Conservation (phyloP, 2,113 vertebrate species). For the Mormyrus lacerda region DNA sequence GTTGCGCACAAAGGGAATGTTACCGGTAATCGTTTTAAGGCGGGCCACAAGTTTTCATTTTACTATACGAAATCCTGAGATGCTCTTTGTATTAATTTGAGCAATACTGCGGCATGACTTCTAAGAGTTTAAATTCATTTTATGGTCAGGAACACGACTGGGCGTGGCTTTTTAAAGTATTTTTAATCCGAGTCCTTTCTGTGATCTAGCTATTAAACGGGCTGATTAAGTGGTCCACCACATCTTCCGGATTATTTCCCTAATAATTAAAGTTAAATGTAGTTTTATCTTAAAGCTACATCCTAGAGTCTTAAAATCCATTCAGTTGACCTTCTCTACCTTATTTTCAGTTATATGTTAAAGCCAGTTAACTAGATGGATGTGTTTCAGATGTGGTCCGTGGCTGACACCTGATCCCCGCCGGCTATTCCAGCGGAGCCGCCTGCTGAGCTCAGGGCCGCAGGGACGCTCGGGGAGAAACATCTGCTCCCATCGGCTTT, state of each 20-base stretch:
- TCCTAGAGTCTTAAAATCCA: conserved; percentile 54
- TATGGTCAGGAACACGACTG: background rate
- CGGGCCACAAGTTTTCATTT: conserved; percentile 23
- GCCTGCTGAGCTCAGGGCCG: conserved; percentile 55
- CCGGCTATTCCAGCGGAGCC: conserved; percentile 58
- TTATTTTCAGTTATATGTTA: conserved; percentile 13
- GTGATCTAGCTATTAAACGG: conserved; percentile 40
- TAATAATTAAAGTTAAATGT: conserved; percentile 11
- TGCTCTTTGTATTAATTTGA: background rate
- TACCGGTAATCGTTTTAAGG: conserved; percentile 21
- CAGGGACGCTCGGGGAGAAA: conserved; percentile 52
- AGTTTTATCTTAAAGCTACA: background rate
- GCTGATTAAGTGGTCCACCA: conserved; percentile 53
- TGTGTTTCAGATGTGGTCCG: conserved; percentile 55
- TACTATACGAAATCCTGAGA: background rate
- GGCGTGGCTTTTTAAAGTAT: conserved; percentile 14
- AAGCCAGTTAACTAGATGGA: conserved; percentile 19
- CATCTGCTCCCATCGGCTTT: conserved; percentile 53
- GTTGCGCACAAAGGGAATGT: conserved; percentile 25
- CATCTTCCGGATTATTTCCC: conserved; percentile 7
- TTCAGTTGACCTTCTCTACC: conserved; percentile 18
- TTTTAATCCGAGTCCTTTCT: conserved; percentile 22
- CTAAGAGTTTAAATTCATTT: conserved; percentile 4
- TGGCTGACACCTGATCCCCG: conserved; percentile 66
- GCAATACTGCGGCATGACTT: background rate